Evolutionary conservation across 2,797 vertebrate genomes (phyloP).

Genomic region (Anas acuta): DNA sequence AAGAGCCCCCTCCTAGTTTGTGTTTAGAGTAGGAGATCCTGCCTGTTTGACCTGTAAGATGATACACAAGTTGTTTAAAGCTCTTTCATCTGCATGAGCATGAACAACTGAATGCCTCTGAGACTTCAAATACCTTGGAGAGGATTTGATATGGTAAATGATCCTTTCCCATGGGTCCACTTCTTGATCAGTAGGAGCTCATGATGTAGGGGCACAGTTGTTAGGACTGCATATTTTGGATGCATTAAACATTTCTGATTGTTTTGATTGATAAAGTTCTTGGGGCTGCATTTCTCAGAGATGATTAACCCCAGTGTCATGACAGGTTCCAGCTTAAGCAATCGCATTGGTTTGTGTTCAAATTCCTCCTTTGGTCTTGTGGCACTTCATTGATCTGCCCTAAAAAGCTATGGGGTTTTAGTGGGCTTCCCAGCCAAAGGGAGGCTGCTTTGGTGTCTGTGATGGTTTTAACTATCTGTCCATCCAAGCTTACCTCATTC

Average conservation of each 20-base stretch:
- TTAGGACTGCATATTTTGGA: background rate
- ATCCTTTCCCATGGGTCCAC: background rate
- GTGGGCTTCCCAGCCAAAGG: background rate
- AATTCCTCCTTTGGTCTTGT: background rate
- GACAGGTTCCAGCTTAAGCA: background rate
- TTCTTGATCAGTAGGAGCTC: background rate
- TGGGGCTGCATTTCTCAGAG: background rate
- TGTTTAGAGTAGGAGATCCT: background rate
- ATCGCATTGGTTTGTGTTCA: background rate
- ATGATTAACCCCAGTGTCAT: background rate
- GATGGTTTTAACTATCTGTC: background rate
- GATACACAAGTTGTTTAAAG: background rate
- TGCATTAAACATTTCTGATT: background rate
- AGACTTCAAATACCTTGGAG: background rate
- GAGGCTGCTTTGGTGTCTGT: background rate
- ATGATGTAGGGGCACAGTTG: accelerated
- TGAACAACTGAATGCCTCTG: background rate
- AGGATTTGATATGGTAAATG: background rate
- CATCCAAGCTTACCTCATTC: background rate
- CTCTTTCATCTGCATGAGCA: background rate
- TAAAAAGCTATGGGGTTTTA: background rate
- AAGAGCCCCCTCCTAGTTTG: background rate
- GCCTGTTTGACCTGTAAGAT: background rate
- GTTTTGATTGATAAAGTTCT: background rate
- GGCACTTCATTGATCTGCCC: background rate